Conservation (phyloP, 2,888 invertebrate species). For the Patella ulyssiponensis region DNA sequence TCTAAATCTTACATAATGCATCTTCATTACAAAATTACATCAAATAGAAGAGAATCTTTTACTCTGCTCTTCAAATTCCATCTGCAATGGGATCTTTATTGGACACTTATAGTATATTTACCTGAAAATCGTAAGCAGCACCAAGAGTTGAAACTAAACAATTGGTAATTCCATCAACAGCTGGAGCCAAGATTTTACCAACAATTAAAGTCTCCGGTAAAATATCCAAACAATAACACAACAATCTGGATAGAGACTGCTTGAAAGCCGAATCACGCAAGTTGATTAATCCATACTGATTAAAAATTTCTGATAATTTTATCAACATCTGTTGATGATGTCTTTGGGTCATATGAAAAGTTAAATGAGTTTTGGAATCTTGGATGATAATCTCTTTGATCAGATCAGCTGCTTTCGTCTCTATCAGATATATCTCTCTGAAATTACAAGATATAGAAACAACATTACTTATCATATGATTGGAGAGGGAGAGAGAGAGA, state of each 20-base stretch:
- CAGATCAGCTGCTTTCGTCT: neutral
- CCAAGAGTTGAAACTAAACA: slow-evolving; percentile 28
- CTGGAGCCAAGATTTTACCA: slow-evolving; percentile 28
- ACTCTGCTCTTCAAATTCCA: no score
- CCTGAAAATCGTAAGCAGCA: slow-evolving; percentile 24
- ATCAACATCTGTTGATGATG: slow-evolving; percentile 12
- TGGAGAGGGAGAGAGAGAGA: no score
- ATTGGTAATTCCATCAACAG: slow-evolving; percentile 27
- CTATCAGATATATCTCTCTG: neutral
- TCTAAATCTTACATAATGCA: no score
- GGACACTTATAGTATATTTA: slow-evolving; percentile 23
- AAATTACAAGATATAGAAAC: neutral
- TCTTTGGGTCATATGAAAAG: slow-evolving; percentile 3
- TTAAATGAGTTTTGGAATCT: slow-evolving; percentile 13
- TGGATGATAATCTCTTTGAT: slow-evolving; percentile 25
- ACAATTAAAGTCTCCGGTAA: slow-evolving; percentile 30
- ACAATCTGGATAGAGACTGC: neutral
- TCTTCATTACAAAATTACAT: no score
- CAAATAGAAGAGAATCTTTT: no score
- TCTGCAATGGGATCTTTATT: no score
- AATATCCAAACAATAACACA: slow-evolving; percentile 30
- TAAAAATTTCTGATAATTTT: slow-evolving; percentile 14
- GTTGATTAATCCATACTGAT: slow-evolving; percentile 7
- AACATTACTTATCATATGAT: no score
- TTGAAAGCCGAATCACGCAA: slow-evolving; percentile 5